These are phyloP conservation scores for Chrysemys picta DNA, from an alignment of 2,113 vertebrate species.

Conservation along the genomic window DNA sequence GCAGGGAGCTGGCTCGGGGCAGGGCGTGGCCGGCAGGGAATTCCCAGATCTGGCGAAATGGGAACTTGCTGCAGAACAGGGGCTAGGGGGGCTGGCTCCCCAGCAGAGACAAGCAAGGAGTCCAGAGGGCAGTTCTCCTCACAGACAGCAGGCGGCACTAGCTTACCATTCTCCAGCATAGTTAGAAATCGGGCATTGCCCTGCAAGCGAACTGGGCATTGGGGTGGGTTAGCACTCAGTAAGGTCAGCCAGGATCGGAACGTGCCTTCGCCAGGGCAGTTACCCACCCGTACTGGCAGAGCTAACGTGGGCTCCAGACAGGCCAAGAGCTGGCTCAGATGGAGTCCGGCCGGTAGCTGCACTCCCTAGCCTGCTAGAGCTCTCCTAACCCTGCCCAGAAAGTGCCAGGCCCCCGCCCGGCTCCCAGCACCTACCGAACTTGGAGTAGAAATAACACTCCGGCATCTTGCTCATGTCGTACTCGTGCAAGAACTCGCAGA, in stretches of 20 bases:
- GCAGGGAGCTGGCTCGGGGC: not conserved
- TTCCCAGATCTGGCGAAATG: not conserved
- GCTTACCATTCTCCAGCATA: not conserved
- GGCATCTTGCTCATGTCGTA: slow-evolving; percentile 20
- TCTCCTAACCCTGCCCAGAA: not conserved
- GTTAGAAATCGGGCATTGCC: rapidly evolving
- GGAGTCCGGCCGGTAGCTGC: too few species aligned
- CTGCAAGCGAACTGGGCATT: rapidly evolving
- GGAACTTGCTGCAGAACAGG: not conserved
- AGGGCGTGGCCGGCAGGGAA: not conserved
- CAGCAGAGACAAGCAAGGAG: not conserved
- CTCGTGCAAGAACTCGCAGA: slow-evolving; percentile 58
- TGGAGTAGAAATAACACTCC: slow-evolving; percentile 58
- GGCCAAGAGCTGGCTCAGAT: not conserved
- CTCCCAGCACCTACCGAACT: slow-evolving; percentile 8
- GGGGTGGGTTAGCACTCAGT: not conserved
- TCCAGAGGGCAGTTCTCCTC: not conserved
- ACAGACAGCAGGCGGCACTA: slow-evolving; percentile 66
- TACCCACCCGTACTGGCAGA: not conserved
- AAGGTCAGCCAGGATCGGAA: not conserved
- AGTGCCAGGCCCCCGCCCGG: not conserved
- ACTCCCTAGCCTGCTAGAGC: not conserved
- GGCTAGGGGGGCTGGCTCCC: rapidly evolving
- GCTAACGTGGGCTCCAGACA: not conserved
- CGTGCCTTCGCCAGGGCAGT: not conserved